phyloP scores from a whole-genome alignment of 2,888 invertebrate genomes.

The Achlya flavicornis region DNA sequence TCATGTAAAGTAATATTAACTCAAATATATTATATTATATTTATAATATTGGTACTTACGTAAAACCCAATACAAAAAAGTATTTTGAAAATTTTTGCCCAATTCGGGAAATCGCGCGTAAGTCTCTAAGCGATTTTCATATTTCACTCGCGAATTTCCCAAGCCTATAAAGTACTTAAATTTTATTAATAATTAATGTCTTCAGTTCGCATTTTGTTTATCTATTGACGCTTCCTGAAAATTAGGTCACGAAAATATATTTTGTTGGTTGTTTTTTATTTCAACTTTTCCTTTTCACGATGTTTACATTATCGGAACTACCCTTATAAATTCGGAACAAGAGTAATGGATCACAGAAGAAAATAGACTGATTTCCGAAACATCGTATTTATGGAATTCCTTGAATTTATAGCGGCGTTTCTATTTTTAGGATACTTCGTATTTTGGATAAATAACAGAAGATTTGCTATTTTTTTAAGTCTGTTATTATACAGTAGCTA shows the following conservation, averaged over 20 bases:
- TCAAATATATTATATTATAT: too few relatives aligned
- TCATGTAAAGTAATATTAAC: too few relatives aligned
- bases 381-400: slow-evolving; percentile 5
- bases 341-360: slow-evolving; percentile 4
- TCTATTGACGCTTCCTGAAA: not conserved
- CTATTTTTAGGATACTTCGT: not conserved
- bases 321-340: not conserved
- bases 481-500: not conserved
- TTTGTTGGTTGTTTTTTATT: slow-evolving; percentile 7
- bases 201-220: slow-evolving; percentile 6
- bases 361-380: not conserved
- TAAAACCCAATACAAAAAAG: too few relatives aligned
- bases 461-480: not conserved
- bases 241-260: slow-evolving; percentile 6
- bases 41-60: too few relatives aligned
- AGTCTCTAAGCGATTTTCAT: not conserved
- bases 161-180: slow-evolving; percentile 17
- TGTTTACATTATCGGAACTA: slow-evolving; percentile 7
- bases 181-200: slow-evolving; percentile 17
- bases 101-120: not conserved
- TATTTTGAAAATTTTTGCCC: too few relatives aligned
- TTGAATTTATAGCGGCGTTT: not conserved
- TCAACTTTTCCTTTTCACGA: not conserved
- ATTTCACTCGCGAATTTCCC: not conserved
- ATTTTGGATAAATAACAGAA: not conserved